Percentiles rank a stretch among this genome's conserved stretches.
These are phyloP conservation scores for Drosophila demipolita DNA, from an alignment of 2,888 invertebrate species.

Conservation along the genomic window DNA sequence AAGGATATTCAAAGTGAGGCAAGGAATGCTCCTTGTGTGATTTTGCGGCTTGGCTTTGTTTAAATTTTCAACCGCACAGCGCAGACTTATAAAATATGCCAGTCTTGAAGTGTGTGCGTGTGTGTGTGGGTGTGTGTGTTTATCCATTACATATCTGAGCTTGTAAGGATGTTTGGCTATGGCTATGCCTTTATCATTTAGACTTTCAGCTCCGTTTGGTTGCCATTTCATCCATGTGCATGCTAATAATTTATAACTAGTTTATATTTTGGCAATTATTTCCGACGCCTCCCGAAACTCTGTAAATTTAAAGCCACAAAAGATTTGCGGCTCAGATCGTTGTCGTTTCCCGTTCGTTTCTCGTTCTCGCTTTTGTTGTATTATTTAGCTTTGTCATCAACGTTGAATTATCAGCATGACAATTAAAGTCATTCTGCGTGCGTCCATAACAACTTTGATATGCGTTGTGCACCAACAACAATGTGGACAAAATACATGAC, in stretches of 20 bases:
- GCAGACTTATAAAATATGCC: slow-evolving; percentile 69
- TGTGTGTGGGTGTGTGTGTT: slow-evolving; percentile 29
- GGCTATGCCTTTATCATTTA: slow-evolving; percentile 53
- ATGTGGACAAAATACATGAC: not conserved
- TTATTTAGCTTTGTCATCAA: slow-evolving; percentile 24
- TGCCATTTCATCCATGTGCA: slow-evolving; percentile 60
- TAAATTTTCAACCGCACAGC: slow-evolving; percentile 65
- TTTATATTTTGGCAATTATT: slow-evolving; percentile 80
- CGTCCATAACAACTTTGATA: slow-evolving; percentile 62
- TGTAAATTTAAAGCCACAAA: slow-evolving; percentile 35
- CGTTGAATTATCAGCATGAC: slow-evolving; percentile 53
- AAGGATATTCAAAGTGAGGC: slow-evolving; percentile 52
- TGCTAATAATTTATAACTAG: slow-evolving; percentile 78
- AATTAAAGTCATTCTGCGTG: slow-evolving; percentile 72
- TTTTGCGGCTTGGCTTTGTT: slow-evolving; percentile 71
- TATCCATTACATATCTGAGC: slow-evolving; percentile 63
- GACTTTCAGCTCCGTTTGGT: slow-evolving; percentile 65
- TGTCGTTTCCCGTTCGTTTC: not conserved
- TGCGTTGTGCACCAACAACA: slow-evolving; percentile 33
- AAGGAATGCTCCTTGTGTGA: slow-evolving; percentile 44
- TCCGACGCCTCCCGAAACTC: slow-evolving; percentile 42
- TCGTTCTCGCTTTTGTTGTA: not conserved
- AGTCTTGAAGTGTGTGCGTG: slow-evolving; percentile 30
- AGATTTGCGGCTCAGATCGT: slow-evolving; percentile 45
- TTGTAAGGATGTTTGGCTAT: slow-evolving; percentile 38